Evolutionary conservation across 2,888 invertebrate species (phyloP).

Genomic region (Xestia c-nigrum): DNA sequence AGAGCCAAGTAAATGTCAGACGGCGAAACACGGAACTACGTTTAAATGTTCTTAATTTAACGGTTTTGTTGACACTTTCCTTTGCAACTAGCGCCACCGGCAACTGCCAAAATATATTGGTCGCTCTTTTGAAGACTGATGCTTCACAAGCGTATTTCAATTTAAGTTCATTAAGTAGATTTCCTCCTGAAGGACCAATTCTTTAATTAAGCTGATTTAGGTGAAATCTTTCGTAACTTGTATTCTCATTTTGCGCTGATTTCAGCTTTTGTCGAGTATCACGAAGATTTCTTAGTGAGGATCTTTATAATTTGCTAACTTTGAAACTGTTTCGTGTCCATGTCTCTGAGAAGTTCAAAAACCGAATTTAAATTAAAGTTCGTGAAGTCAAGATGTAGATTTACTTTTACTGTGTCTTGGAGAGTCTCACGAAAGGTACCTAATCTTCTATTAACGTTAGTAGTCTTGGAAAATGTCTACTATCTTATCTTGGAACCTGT

Average conservation of each 20-base stretch:
- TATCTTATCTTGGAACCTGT: slow-evolving; percentile 12
- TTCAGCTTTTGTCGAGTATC: slow-evolving; percentile 34
- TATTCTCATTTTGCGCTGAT: slow-evolving; percentile 48
- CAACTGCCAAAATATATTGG: slow-evolving; percentile 4
- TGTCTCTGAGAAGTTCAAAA: slow-evolving; percentile 37
- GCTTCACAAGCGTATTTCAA: slow-evolving; percentile 40
- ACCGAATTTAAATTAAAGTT: slow-evolving; percentile 56
- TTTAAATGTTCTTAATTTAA: slow-evolving; percentile 14
- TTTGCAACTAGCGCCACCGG: slow-evolving; percentile 6
- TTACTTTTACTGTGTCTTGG: slow-evolving; percentile 39
- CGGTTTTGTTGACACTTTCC: slow-evolving; percentile 5
- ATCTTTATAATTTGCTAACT: slow-evolving; percentile 61
- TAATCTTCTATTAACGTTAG: slow-evolving; percentile 19
- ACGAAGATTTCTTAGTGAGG: slow-evolving; percentile 46
- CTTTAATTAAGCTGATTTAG: slow-evolving; percentile 57
- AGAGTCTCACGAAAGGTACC: slow-evolving; percentile 17
- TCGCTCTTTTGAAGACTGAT: slow-evolving; percentile 32
- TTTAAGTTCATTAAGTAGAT: slow-evolving; percentile 47
- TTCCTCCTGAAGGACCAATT: slow-evolving; percentile 47
- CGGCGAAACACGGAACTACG: slow-evolving; percentile 24
- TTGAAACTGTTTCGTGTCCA: slow-evolving; percentile 39
- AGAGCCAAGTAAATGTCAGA: slow-evolving; percentile 5
- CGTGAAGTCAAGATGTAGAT: slow-evolving; percentile 37
- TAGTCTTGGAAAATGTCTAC: slow-evolving; percentile 9
- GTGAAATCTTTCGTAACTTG: slow-evolving; percentile 46